These are phyloP conservation scores for Sphaeridia pumilis DNA, from an alignment of 2,888 invertebrate genomes.

Conservation along the genomic window DNA sequence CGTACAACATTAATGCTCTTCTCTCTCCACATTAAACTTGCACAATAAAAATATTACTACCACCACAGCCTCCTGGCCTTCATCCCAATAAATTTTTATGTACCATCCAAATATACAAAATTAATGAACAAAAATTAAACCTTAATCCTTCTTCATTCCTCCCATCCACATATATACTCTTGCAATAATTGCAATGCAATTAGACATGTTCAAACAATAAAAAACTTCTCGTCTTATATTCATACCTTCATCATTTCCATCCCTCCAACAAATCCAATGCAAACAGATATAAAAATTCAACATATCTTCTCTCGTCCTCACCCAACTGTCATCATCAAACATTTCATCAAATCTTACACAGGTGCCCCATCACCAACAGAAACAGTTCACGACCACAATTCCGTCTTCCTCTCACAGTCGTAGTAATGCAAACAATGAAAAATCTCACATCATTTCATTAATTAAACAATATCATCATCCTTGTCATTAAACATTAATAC, in stretches of 20 bases:
- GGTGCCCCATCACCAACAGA: no score
- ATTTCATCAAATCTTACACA: no score
- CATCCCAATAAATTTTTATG: constrained; percentile 4
- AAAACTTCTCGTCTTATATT: neutral
- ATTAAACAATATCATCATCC: no score
- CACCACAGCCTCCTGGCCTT: no score
- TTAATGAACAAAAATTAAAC: neutral
- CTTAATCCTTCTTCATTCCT: neutral
- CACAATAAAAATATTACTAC: neutral
- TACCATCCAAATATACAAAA: neutral
- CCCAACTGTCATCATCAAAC: no score
- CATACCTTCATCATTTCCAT: neutral
- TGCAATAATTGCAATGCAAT: neutral
- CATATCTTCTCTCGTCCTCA: neutral
- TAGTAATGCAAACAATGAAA: no score
- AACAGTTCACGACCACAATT: no score
- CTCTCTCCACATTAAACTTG: no score
- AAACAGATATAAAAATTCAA: neutral
- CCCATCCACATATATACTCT: neutral
- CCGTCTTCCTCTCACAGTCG: no score
- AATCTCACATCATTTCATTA: no score
- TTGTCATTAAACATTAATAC: no score
- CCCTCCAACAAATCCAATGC: neutral
- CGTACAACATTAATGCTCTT: no score
- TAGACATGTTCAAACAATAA: neutral